These are phyloP conservation scores for Psylliodes chrysocephalus DNA, from an alignment of 2,888 invertebrate species.

Conservation along the genomic window DNA sequence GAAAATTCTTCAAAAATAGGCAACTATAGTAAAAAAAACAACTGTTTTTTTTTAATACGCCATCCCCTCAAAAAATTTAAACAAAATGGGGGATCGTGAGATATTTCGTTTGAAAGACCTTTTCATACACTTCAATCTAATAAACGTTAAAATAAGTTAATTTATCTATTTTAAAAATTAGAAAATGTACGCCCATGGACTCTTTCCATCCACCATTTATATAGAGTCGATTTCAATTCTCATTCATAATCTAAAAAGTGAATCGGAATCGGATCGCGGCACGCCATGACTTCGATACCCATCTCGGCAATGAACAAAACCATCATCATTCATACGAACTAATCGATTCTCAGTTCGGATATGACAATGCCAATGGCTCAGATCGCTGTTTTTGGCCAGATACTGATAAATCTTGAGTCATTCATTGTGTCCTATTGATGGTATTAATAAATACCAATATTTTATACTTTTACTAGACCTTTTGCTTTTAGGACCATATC, in stretches of 20 bases:
- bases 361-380: constrained; percentile 51
- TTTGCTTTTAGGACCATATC: too few species aligned
- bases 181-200: not conserved
- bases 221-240: not conserved
- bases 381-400: constrained; percentile 3
- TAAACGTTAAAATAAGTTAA: too few species aligned
- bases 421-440: not conserved
- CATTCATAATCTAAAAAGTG: constrained; percentile 12
- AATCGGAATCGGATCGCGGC: constrained; percentile 19
- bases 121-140: too few species aligned
- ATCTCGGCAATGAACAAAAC: constrained; percentile 57
- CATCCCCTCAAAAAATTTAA: too few species aligned
- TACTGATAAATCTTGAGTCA: not conserved
- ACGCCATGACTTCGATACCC: constrained; percentile 50
- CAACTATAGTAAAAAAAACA: too few species aligned
- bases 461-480: too few species aligned
- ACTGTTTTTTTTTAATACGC: too few species aligned
- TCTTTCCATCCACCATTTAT: not conserved
- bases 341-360: constrained; percentile 58
- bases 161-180: too few species aligned
- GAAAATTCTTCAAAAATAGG: too few species aligned
- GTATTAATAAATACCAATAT: not conserved
- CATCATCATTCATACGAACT: constrained; percentile 59
- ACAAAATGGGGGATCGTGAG: too few species aligned
- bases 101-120: too few species aligned